phyloP scores from a whole-genome alignment of 35 echinoderm and acorn worm genomes.

The Apostichopus parvimensis region DNA sequence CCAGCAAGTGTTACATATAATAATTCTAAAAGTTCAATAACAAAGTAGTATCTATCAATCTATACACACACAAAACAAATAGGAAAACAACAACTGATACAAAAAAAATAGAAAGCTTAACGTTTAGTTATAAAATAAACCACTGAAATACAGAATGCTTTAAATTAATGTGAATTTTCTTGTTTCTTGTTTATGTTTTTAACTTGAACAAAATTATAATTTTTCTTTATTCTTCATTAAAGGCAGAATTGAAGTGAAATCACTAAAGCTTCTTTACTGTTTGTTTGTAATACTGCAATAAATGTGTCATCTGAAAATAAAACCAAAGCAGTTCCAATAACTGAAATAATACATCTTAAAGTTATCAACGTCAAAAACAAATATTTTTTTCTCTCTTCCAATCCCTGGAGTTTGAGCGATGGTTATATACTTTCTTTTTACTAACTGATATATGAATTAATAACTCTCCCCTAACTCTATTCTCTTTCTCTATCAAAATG shows the following conservation, averaged over 20 bases:
- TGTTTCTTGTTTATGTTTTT: not conserved
- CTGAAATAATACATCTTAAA: not conserved
- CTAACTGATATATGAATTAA: not conserved
- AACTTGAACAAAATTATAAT: not conserved
- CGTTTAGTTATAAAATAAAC: not conserved
- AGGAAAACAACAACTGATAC: not conserved
- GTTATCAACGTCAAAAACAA: not conserved
- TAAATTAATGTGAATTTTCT: not conserved
- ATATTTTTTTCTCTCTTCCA: not conserved
- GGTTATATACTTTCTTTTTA: not conserved
- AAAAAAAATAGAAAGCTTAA: not conserved
- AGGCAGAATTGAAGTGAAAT: not conserved
- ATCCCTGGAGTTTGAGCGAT: not conserved
- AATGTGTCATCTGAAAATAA: not conserved
- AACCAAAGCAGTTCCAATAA: not conserved
- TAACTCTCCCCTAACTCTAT: not conserved
- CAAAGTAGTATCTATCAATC: too few species aligned
- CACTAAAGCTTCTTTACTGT: not conserved
- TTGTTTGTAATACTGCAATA: conserved; percentile 19
- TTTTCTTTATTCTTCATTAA: not conserved
- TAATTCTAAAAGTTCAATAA: too few species aligned
- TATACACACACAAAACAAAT: not conserved
- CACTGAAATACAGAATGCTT: not conserved
- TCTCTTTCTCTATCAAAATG: not conserved
- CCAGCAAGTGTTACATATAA: too few species aligned